These are phyloP conservation scores for Trematomus loennbergii DNA, from an alignment of 2,113 vertebrate genomes.

Conservation along the genomic window DNA sequence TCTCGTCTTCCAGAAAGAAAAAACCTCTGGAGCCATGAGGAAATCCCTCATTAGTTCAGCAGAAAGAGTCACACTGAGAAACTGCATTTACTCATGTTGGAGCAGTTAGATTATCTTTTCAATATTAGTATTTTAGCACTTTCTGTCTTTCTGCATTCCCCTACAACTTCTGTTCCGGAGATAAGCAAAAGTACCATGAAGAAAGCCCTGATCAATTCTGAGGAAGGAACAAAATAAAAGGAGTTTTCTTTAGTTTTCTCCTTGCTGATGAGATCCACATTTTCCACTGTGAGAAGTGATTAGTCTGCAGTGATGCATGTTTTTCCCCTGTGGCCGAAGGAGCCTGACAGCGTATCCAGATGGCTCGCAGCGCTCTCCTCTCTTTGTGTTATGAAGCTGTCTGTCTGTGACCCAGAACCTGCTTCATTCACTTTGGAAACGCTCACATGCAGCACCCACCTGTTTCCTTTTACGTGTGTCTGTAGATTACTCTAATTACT, in stretches of 20 bases:
- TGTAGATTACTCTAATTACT: neutral
- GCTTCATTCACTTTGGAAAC: neutral
- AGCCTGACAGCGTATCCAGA: slow-evolving; percentile 3
- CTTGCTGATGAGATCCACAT: slow-evolving; percentile 18
- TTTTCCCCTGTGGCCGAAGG: neutral
- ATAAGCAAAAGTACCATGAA: no score
- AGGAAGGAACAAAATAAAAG: no score
- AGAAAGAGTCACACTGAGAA: slow-evolving; percentile 8
- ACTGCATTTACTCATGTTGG: neutral
- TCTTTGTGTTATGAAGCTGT: neutral
- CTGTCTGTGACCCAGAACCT: slow-evolving; percentile 12
- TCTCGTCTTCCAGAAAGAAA: slow-evolving; percentile 50
- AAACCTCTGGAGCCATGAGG: slow-evolving; percentile 71
- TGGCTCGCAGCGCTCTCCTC: neutral
- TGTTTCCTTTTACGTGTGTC: slow-evolving; percentile 14
- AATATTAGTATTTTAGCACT: neutral
- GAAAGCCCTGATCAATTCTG: no score
- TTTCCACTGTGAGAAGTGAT: slow-evolving; percentile 34
- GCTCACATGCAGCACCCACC: slow-evolving; percentile 38
- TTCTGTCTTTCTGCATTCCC: no score
- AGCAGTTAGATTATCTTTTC: neutral
- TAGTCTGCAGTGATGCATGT: slow-evolving; percentile 14
- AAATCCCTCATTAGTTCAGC: slow-evolving; percentile 66
- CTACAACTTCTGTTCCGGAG: no score
- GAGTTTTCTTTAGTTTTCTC: slow-evolving; percentile 1